Evolutionary conservation across 2,888 invertebrate species (phyloP).

Genomic region (Melanostoma scalare): DNA sequence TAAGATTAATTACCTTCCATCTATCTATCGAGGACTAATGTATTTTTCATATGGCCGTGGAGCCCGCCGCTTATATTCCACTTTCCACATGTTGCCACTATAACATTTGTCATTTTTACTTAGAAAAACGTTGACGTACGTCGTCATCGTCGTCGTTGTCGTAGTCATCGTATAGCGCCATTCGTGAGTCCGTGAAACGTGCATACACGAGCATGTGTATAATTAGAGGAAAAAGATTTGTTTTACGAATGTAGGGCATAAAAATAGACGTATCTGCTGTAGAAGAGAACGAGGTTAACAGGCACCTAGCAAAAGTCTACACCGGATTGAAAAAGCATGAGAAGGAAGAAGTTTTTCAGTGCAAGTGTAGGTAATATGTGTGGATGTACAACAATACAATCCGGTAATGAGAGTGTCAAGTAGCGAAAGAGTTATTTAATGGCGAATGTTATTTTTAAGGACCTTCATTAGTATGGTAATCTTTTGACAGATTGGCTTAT

Average conservation of each 20-base stretch:
- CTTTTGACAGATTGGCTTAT: conserved; percentile 39
- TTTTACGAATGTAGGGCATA: conserved; percentile 49
- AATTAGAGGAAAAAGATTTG: conserved; percentile 53
- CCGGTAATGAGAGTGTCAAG: conserved; percentile 64
- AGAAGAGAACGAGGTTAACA: conserved; percentile 61
- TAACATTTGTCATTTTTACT: conserved; percentile 62
- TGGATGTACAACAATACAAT: conserved; percentile 30
- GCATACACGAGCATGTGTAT: conserved; percentile 49
- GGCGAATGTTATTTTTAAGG: conserved; percentile 53
- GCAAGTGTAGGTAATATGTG: not conserved
- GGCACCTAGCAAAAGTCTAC: conserved; percentile 35
- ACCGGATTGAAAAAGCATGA: not conserved
- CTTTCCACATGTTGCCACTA: conserved; percentile 28
- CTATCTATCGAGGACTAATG: conserved; percentile 65
- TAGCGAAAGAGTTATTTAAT: conserved; percentile 45
- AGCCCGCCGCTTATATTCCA: conserved; percentile 30
- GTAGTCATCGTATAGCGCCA: not conserved
- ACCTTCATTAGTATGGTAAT: conserved; percentile 53
- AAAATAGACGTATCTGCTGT: conserved; percentile 27
- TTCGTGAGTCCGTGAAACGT: not conserved
- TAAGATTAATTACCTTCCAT: conserved; percentile 61
- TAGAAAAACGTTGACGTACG: conserved; percentile 14
- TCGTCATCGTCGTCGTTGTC: not conserved
- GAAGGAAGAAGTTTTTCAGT: not conserved
- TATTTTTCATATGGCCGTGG: conserved; percentile 56